These are phyloP conservation scores for Denticeps clupeoides DNA, from an alignment of 2,797 vertebrate genomes.

Conservation along the genomic window DNA sequence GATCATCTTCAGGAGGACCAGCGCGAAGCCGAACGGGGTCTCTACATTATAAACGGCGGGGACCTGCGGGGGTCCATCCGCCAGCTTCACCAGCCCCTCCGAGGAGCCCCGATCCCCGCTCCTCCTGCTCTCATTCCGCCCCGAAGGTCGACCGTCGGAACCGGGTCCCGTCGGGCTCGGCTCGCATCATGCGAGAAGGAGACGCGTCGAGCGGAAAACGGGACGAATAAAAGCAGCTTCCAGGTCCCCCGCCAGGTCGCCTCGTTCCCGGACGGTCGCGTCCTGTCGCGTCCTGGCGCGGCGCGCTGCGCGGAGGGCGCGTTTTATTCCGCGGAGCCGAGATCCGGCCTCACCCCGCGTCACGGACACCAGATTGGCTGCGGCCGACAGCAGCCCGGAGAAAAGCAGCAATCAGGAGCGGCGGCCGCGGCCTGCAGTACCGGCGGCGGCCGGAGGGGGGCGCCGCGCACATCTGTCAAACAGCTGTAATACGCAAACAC, in stretches of 20 bases:
- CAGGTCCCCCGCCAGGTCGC: constrained; percentile 13
- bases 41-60: constrained; percentile 66
- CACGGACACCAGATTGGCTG: constrained; percentile 85
- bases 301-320: constrained; percentile 63
- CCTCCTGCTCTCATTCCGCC: too few species aligned
- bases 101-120: too few species aligned
- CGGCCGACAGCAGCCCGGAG: constrained; percentile 35
- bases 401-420: constrained; percentile 39
- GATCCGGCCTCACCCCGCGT: constrained; percentile 81
- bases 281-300: constrained; percentile 4
- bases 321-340: constrained; percentile 69
- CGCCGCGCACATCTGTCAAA: constrained; percentile 50
- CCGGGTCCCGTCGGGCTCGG: too few species aligned
- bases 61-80: constrained; percentile 59
- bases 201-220: too few species aligned
- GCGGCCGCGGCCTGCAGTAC: constrained; percentile 62
- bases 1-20: constrained; percentile 75
- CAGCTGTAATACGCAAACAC: constrained; percentile 11
- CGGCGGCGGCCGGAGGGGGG: constrained; percentile 65
- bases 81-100: too few species aligned
- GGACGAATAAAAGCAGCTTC: too few species aligned
- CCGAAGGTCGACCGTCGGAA: too few species aligned
- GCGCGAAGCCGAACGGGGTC: constrained; percentile 59
- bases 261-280: not conserved
- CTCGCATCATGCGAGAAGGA: too few species aligned